Evolutionary conservation across 2,113 vertebrate genomes (phyloP).

Genomic region (Microcebus griseorufus): DNA sequence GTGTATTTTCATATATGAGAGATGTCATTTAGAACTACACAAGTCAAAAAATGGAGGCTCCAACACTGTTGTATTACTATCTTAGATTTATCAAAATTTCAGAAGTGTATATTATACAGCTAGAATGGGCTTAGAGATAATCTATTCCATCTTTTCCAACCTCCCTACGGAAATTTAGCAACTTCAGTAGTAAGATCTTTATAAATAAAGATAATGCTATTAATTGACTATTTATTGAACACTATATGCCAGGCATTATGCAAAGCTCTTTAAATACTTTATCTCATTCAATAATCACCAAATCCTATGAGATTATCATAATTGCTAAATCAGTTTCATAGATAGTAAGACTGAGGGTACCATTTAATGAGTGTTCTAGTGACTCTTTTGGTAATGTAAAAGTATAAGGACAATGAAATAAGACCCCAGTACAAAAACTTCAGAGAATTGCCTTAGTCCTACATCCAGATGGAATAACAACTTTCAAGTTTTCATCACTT

Average conservation of each 20-base stretch:
- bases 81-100: constrained; percentile 24
- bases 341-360: neutral
- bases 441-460: neutral
- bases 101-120: neutral
- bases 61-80: neutral
- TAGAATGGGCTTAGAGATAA: neutral
- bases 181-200: neutral
- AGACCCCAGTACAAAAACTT: neutral
- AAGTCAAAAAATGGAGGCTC: neutral
- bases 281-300: neutral
- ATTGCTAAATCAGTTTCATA: neutral
- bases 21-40: constrained; percentile 8
- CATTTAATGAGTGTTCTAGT: neutral
- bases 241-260: neutral
- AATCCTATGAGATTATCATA: neutral
- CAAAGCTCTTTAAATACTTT: constrained; percentile 2
- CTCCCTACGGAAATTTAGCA: neutral
- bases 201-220: neutral
- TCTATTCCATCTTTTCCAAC: neutral
- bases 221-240: constrained; percentile 14
- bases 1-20: neutral
- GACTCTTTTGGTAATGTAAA: neutral
- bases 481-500: neutral
- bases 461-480: neutral
- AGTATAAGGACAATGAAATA: neutral